phyloP scores from a whole-genome alignment of 2,888 invertebrate genomes.

The Nomada fucata region DNA sequence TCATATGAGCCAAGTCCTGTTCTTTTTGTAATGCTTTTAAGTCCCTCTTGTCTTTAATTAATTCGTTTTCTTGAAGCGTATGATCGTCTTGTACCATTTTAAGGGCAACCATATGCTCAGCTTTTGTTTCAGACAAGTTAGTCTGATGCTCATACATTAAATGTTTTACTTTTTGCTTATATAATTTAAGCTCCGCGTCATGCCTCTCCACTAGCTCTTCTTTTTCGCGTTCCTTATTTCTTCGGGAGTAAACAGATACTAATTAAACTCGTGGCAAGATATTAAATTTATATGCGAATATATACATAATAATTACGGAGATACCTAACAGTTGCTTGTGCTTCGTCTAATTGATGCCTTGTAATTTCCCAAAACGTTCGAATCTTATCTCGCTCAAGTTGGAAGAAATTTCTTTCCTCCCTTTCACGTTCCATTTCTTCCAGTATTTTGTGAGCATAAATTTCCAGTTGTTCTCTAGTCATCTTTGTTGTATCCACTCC shows the following conservation, averaged over 20 bases:
- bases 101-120: slow-evolving; percentile 92
- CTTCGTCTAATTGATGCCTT: slow-evolving; percentile 94
- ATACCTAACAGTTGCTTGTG: slow-evolving; percentile 88
- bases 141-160: slow-evolving; percentile 96
- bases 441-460: slow-evolving; percentile 93
- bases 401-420: slow-evolving; percentile 97
- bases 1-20: slow-evolving; percentile 89
- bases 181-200: slow-evolving; percentile 93
- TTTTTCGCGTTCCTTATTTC: slow-evolving; percentile 93
- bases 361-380: slow-evolving; percentile 98
- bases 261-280: slow-evolving; percentile 1
- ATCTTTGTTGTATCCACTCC: slow-evolving; percentile 96
- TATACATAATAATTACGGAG: not conserved
- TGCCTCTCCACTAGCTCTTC: slow-evolving; percentile 95
- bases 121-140: slow-evolving; percentile 92
- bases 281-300: not conserved
- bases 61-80: slow-evolving; percentile 89
- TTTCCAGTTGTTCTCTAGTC: slow-evolving; percentile 96
- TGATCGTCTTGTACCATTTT: slow-evolving; percentile 94
- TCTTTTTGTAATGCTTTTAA: slow-evolving; percentile 89
- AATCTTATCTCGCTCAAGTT: slow-evolving; percentile 96
- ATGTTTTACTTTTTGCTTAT: slow-evolving; percentile 97
- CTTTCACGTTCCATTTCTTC: slow-evolving; percentile 97
- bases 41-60: slow-evolving; percentile 90
- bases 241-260: slow-evolving; percentile 67